Evolutionary conservation across 2,888 invertebrate genomes (phyloP).

Genomic region (Lymantria monacha): DNA sequence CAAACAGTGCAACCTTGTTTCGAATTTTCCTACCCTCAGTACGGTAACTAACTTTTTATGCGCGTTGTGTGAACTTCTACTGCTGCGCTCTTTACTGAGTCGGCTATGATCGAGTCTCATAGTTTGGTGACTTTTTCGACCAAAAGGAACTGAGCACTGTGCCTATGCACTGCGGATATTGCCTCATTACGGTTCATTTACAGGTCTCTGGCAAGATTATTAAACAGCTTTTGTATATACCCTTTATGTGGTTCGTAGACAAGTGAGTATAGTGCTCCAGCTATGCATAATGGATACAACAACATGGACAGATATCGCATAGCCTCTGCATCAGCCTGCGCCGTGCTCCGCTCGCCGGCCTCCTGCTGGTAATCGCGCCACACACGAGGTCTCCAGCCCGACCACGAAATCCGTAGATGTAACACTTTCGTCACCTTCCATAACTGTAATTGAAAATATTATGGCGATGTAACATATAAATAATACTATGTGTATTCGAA

Average conservation of each 20-base stretch:
- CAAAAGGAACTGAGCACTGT: no score
- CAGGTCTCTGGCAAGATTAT: no score
- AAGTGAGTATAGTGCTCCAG: constrained; percentile 95
- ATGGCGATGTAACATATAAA: neutral
- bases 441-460: constrained; percentile 73
- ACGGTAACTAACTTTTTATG: no score
- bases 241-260: constrained; percentile 97
- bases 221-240: constrained; percentile 79
- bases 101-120: no score
- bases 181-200: no score
- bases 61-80: no score
- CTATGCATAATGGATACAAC: constrained; percentile 93
- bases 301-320: constrained; percentile 96
- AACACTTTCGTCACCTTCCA: constrained; percentile 98
- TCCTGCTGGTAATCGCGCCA: constrained; percentile 74
- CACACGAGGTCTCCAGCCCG: constrained; percentile 52
- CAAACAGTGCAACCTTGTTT: no score
- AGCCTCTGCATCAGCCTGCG: constrained; percentile 93
- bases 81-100: no score
- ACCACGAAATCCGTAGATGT: constrained; percentile 84
- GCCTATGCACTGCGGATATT: no score
- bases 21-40: no score
- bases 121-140: no score
- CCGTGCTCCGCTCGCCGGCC: constrained; percentile 88
- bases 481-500: neutral